Conservation (phyloP, 2,888 invertebrate species). For the Boloria euphrosyne region DNA sequence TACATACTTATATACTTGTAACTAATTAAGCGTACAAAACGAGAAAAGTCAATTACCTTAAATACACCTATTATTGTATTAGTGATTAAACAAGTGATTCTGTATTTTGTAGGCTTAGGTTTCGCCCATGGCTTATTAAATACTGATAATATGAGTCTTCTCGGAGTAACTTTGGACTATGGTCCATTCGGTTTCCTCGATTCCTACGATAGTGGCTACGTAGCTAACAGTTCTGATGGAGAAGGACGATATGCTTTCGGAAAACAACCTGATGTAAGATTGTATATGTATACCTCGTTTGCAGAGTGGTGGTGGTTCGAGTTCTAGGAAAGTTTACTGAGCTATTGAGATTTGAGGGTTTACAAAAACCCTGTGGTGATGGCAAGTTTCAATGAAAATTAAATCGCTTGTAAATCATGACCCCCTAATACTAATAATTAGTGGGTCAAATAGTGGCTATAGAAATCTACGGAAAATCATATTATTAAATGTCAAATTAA, state of each 20-base stretch:
- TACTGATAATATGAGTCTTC: constrained; percentile 84
- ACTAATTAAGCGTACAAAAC: no score
- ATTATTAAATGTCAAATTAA: no score
- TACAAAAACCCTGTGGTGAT: no score
- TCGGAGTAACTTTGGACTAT: constrained; percentile 85
- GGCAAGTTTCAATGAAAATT: no score
- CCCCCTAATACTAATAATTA: no score
- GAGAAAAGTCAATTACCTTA: neutral
- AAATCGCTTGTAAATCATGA: no score
- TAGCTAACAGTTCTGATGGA: constrained; percentile 85
- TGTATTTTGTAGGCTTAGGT: constrained; percentile 60
- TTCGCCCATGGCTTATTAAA: constrained; percentile 85
- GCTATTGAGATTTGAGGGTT: no score
- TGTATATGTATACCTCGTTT: neutral
- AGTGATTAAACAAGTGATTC: neutral
- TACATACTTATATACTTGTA: no score
- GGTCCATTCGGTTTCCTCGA: constrained; percentile 87
- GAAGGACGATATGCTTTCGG: constrained; percentile 83
- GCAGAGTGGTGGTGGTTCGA: neutral
- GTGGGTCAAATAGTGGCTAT: no score
- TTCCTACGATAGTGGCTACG: constrained; percentile 83
- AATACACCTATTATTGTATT: no score
- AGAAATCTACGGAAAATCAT: no score
- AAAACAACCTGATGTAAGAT: constrained; percentile 82
- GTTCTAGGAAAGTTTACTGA: no score